Evolutionary conservation across 2,113 vertebrate species (phyloP).

Genomic region (Grantiella picta): DNA sequence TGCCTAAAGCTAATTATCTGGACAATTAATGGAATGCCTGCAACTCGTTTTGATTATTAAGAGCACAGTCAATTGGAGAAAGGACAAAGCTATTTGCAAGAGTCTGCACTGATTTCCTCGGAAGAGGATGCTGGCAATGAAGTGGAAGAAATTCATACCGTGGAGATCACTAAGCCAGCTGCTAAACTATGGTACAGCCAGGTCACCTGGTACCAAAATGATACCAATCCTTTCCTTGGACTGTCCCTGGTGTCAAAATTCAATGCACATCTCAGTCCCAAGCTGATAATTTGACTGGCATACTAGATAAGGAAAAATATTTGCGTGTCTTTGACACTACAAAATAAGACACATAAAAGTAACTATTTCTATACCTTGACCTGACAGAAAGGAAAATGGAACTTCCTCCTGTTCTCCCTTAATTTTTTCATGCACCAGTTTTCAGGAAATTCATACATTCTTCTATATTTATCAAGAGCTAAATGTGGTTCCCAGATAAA

Average conservation of each 20-base stretch:
- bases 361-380: background rate
- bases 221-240: background rate
- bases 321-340: background rate
- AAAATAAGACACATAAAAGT: background rate
- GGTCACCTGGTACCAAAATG: background rate
- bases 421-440: background rate
- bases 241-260: background rate
- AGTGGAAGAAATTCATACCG: constrained; percentile 49
- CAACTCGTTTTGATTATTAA: constrained; percentile 64
- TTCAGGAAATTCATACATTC: background rate
- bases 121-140: constrained; percentile 57
- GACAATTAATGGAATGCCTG: constrained; percentile 74
- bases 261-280: background rate
- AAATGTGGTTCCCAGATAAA: constrained; percentile 8
- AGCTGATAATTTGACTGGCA: background rate
- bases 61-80: constrained; percentile 59
- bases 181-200: background rate
- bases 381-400: background rate
- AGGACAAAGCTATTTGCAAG: constrained; percentile 67
- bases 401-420: background rate
- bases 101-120: constrained; percentile 48
- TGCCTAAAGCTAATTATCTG: constrained; percentile 69
- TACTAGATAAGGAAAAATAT: background rate
- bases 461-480: background rate
- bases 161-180: constrained; percentile 29